Percentiles rank a stretch among this genome's conserved stretches.
Evolutionary conservation across 2,113 vertebrate species (phyloP).

Genomic region (Saccopteryx leptura): DNA sequence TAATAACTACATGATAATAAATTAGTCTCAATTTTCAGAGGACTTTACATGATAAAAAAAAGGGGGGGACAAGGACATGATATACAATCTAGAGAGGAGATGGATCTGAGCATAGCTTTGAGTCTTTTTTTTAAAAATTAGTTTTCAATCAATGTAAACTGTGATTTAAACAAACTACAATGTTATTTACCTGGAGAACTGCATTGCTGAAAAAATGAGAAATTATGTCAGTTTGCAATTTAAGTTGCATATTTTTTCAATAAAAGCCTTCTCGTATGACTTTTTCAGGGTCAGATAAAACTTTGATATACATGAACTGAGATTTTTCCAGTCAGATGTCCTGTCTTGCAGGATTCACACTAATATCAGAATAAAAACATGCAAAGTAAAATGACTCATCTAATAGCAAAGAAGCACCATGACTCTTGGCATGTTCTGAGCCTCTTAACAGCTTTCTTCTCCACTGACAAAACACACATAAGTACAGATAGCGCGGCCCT

Average conservation of each 20-base stretch:
- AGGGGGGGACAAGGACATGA: slow-evolving; percentile 80
- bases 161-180: background rate
- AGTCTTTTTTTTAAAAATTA: background rate
- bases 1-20: slow-evolving; percentile 92
- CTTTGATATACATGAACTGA: background rate
- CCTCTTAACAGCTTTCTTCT: slow-evolving; percentile 88
- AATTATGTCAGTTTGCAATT: background rate
- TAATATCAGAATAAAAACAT: slow-evolving; percentile 91
- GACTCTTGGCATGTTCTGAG: slow-evolving; percentile 88
- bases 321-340: background rate
- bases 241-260: background rate
- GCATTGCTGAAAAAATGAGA: background rate
- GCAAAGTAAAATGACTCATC: slow-evolving; percentile 86
- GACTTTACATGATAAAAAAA: slow-evolving; percentile 87
- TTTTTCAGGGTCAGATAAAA: background rate
- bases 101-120: slow-evolving; percentile 75
- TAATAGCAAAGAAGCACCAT: slow-evolving; percentile 85
- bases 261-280: background rate
- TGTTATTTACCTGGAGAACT: background rate
- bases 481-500: slow-evolving; percentile 49
- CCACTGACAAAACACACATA: slow-evolving; percentile 72
- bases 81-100: slow-evolving; percentile 86
- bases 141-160: background rate
- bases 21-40: slow-evolving; percentile 92
- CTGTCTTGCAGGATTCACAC: slow-evolving; percentile 52